Evolutionary conservation across 2,888 invertebrate genomes (phyloP).

Genomic region (Eupithecia subumbrata): DNA sequence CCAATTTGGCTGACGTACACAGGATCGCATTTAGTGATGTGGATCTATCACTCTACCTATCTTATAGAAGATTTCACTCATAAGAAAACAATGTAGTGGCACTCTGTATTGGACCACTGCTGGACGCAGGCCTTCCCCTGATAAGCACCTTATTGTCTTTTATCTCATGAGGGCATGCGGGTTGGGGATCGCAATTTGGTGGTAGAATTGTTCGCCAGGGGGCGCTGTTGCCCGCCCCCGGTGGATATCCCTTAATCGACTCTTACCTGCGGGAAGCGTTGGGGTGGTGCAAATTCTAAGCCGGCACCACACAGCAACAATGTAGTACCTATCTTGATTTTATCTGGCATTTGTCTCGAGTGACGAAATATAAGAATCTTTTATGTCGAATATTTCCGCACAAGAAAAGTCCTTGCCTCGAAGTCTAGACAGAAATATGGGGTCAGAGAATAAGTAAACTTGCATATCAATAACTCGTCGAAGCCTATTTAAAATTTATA

Average conservation of each 20-base stretch:
- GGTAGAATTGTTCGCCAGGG: too few species aligned
- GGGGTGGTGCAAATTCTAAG: too few species aligned
- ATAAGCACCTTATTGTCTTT: too few species aligned
- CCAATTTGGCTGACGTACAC: not conserved
- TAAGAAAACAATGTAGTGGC: not conserved
- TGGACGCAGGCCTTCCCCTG: too few species aligned
- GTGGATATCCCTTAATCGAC: too few species aligned
- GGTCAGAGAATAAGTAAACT: not conserved
- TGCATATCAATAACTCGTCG: not conserved
- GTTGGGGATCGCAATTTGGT: too few species aligned
- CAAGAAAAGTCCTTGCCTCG: not conserved
- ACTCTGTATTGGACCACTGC: too few species aligned
- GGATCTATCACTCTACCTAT: not conserved
- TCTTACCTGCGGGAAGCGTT: too few species aligned
- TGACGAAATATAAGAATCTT: not conserved
- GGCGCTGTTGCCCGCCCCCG: too few species aligned
- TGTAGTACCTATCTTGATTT: not conserved
- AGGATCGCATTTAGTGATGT: not conserved
- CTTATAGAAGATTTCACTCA: not conserved
- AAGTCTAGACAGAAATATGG: slow-evolving; percentile 1
- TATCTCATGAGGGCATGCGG: too few species aligned
- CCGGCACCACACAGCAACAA: not conserved
- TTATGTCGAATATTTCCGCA: not conserved
- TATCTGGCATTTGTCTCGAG: not conserved
- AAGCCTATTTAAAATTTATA: not conserved